Base-by-base conservation (phyloP, 2,888 invertebrate genomes). In the Caenorhabditis zanzibari region DNA sequence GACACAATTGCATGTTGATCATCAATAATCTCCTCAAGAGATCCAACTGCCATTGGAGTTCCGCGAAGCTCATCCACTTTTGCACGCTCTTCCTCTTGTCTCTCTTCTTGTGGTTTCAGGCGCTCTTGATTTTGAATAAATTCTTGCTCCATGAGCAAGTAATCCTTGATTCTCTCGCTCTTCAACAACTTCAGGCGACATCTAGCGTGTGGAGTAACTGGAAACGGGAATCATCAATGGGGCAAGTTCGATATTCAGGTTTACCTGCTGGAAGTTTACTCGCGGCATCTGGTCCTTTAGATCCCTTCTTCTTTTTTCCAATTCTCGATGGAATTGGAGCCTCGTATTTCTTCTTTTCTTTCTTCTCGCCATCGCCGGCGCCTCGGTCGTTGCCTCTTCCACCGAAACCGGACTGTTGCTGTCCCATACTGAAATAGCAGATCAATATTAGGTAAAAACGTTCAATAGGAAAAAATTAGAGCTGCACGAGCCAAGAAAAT, bases 1-100 rank as follows among this genome's bases (percentile, higher is more conserved):
- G 86, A 86, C n/a, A 99, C 99, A 93, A 99, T 99, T 4, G 99
- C 99, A 94, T 99, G 99, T 93, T 98, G 99, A 93, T 99, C 99
- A 94, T 99, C 99, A 90, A 99, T 99, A 82, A 99, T 98, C 94
- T 99, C 99, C 93, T 99, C 99, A 82, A 99, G 94, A 86, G 96
- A 97, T n/a, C 99, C 99, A 28, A 99, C 99, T 9, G 98, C 98
- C 99, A 99, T 99, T 0, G 99, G 99, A 41, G 98, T 98, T 58
- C 99, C 98, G 93, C 99, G 94, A 74, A 99, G 94, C 93, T 99
- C 98, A 94, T 99, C 99, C 22, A 86, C 86, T 59, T 87, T 85
- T n/a, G 86, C 79, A 28, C 90, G 77, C 56, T 89, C 89, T 64
- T 89, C 95, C 93, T 99, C 99, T 92, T 98, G 97, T 93, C 98